These are phyloP conservation scores for Oreochromis niloticus DNA, from an alignment of 2,113 vertebrate genomes.

Conservation along the genomic window DNA sequence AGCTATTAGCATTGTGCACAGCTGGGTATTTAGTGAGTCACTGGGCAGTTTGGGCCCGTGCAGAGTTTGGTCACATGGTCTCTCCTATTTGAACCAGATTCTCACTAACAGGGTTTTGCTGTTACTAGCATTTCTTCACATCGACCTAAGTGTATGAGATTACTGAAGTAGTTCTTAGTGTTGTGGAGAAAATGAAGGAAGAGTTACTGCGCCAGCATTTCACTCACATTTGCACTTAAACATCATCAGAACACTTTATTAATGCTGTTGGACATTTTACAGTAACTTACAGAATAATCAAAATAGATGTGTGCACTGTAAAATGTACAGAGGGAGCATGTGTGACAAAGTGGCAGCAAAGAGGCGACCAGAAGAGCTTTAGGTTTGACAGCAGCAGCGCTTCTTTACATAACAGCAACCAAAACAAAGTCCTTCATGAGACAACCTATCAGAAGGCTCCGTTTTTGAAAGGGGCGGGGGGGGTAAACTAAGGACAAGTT, in stretches of 20 bases:
- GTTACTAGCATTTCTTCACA: not conserved
- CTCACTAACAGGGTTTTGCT: not conserved
- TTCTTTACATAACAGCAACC: not conserved
- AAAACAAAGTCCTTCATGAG: not conserved
- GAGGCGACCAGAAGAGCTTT: not conserved
- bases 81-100: not conserved
- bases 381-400: no score
- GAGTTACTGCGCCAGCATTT: not conserved
- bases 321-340: not conserved
- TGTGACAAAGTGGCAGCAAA: not conserved
- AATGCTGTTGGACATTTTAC: not conserved
- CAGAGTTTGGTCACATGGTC: not conserved
- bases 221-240: not conserved
- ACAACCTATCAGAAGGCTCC: not conserved
- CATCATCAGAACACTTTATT: not conserved
- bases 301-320: not conserved
- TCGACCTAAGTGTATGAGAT: not conserved
- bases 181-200: not conserved
- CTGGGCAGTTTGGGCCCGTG: not conserved
- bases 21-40: not conserved
- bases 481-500: not conserved
- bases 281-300: not conserved
- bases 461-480: not conserved
- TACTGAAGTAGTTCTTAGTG: not conserved
- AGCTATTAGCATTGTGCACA: not conserved